Evolutionary conservation across 2,113 vertebrate species (phyloP).

Genomic region (Malurus alboscapulatus): DNA sequence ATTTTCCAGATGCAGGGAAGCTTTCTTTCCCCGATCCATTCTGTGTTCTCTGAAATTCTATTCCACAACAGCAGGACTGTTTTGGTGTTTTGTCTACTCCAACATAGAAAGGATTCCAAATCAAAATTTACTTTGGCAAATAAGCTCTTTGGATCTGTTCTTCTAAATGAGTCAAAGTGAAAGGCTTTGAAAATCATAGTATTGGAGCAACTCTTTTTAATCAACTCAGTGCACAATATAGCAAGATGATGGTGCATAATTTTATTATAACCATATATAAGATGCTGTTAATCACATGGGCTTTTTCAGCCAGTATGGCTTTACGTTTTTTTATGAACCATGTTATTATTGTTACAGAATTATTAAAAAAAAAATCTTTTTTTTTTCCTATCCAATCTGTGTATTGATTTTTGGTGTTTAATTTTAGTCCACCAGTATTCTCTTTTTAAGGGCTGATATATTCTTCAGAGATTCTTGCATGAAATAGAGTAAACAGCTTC

Average conservation of each 20-base stretch:
- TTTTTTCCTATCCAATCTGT: neutral
- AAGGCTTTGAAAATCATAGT: neutral
- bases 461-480: neutral
- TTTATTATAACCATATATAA: neutral
- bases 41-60: neutral
- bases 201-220: neutral
- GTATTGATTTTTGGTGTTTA: slow-evolving; percentile 8
- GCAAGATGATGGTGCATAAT: neutral
- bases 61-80: neutral
- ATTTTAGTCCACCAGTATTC: neutral
- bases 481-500: neutral
- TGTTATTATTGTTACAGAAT: neutral
- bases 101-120: neutral
- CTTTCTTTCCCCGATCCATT: neutral
- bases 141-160: neutral
- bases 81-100: neutral
- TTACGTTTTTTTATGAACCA: neutral
- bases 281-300: neutral
- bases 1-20: neutral
- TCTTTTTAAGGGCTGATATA: neutral
- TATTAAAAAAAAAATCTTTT: neutral
- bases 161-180: neutral
- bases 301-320: neutral
- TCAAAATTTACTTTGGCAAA: neutral
- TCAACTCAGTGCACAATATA: neutral